Conservation (phyloP, 2,888 invertebrate species). For the Leptopilina myrica region DNA sequence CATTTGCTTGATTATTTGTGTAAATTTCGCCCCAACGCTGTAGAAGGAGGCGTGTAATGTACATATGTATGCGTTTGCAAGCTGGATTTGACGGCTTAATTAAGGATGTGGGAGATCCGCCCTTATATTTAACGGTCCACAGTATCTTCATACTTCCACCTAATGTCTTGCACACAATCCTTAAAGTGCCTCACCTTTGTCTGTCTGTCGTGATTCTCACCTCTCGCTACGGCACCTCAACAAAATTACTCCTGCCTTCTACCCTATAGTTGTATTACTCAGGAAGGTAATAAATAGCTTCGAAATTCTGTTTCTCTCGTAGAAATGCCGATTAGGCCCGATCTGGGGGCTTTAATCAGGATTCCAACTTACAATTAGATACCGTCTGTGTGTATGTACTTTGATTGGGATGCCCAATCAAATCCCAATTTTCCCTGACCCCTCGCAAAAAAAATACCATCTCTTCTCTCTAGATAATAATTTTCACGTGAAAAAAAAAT, state of each 20-base stretch:
- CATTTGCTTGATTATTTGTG: slow-evolving; percentile 10
- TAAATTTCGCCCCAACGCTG: background rate
- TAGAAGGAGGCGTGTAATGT: slow-evolving; percentile 31
- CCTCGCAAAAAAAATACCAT: background rate
- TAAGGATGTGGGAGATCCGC: slow-evolving; percentile 61
- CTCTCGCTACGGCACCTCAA: slow-evolving; percentile 10
- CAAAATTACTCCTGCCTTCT: slow-evolving; percentile 16
- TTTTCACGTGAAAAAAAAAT: too few species aligned
- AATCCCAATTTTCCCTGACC: slow-evolving; percentile 1
- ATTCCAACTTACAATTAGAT: slow-evolving; percentile 8
- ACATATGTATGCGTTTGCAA: slow-evolving; percentile 52
- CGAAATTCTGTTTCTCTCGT: background rate
- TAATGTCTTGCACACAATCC: slow-evolving; percentile 27
- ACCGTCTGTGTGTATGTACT: background rate
- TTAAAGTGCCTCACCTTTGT: slow-evolving; percentile 34
- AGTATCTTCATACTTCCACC: slow-evolving; percentile 40
- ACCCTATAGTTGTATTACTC: background rate
- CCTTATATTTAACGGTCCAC: slow-evolving; percentile 53
- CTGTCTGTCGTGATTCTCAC: slow-evolving; percentile 36
- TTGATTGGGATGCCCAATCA: slow-evolving; percentile 9
- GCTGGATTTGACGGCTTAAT: slow-evolving; percentile 67
- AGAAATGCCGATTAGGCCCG: slow-evolving; percentile 12
- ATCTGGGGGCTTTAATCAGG: background rate
- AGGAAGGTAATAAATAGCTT: slow-evolving; percentile 23
- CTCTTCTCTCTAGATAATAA: too few species aligned